Base-by-base conservation (phyloP, 2,797 vertebrate genomes). In the Bufotes viridis region DNA sequence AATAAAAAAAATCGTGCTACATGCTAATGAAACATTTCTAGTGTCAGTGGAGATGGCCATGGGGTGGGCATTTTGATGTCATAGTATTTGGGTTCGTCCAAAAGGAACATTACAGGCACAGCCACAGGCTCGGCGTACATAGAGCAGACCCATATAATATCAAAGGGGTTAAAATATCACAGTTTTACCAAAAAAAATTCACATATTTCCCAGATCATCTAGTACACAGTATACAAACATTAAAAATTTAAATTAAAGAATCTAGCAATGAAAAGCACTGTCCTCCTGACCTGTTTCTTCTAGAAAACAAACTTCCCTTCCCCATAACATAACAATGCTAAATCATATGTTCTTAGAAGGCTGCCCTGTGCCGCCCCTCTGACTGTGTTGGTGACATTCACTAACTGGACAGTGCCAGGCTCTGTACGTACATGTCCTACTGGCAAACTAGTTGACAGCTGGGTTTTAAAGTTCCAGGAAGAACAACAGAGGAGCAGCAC, bases 121-220 rank as follows among this genome's bases (percentile, higher is more conserved):
- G 74, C 74, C n/a, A 17, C 12, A 3, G 72, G 49, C 11, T 51
- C 53, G 14, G 74, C 20, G n/a, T 76, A 53, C 8, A 72, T 42
- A 42, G 2, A 29, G 42, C 24, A 67, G n/a, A 67, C 69, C 34
- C 12, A 15, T 18, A 72, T 42, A 34, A 72, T 26, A 29, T 29
- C 34, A 74, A 74, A 49, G 42, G 20, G 34, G 26, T 20, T 63
- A 60, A 80, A 80, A 60, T n/a, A 63, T 83, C 84, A 86, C 82
- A 85, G 67, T 75, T 88, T 58, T 79, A 55, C 78, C 15, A 89
- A 29, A 51, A 81, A 81, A 60, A 58, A 78, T 81, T 89, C 88
- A 89, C 84, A 89, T 75, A 88, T 76, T 88, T 89, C 82, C 82
- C 78, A 89, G 83, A 75, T 57, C 60, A 84, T 15, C 55, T 74